Evolutionary conservation across 2,797 vertebrate genomes (phyloP).

Genomic region (Notolepis coatsorum): DNA sequence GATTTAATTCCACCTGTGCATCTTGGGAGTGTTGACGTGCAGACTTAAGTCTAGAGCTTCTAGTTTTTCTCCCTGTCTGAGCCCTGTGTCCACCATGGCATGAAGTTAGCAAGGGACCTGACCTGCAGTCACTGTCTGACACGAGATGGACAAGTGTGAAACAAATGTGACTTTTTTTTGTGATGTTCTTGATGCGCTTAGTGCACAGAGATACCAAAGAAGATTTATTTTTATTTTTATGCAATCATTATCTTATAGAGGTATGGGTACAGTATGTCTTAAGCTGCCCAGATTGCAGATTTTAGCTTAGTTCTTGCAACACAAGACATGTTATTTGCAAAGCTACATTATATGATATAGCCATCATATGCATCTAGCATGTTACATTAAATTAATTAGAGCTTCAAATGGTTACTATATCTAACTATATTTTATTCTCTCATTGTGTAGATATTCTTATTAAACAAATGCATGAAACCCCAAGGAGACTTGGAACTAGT

Average conservation of each 20-base stretch:
- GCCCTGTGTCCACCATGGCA: constrained; percentile 51
- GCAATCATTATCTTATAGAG: constrained; percentile 55
- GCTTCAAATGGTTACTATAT: no score
- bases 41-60: constrained; percentile 56
- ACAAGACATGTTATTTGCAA: constrained; percentile 24
- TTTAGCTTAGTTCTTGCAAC: constrained; percentile 41
- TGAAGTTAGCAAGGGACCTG: constrained; percentile 62
- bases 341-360: constrained; percentile 13
- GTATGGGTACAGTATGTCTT: no score
- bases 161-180: constrained; percentile 31
- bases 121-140: constrained; percentile 59
- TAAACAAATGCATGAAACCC: no score
- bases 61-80: constrained; percentile 41
- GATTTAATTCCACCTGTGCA: constrained; percentile 38
- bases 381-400: no score
- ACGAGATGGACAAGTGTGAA: constrained; percentile 55
- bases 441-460: no score
- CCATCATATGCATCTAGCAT: constrained; percentile 17
- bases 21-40: constrained; percentile 27
- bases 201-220: constrained; percentile 76
- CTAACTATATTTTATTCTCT: no score
- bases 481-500: no score
- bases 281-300: constrained; percentile 43
- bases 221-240: no score
- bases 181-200: constrained; percentile 23